Conservation (phyloP, 2,113 vertebrate species). For the Hyaena hyaena region DNA sequence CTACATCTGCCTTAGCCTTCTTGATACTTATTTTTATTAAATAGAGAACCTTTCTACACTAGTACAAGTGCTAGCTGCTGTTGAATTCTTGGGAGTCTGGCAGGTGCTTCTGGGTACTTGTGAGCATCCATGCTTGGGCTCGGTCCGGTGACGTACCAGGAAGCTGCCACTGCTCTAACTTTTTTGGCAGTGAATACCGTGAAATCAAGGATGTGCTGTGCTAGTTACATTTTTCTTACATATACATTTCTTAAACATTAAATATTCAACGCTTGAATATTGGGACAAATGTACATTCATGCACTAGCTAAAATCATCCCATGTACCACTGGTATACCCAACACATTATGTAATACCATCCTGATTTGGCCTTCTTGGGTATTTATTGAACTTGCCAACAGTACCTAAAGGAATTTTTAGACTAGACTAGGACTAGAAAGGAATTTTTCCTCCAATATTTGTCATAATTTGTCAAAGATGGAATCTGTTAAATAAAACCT, state of each 20-base stretch:
- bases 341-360: not conserved
- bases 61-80: not conserved
- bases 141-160: not conserved
- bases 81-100: not conserved
- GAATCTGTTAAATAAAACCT: not conserved
- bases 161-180: not conserved
- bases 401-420: not conserved
- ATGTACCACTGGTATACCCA: not conserved
- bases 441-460: not conserved
- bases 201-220: not conserved
- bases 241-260: not conserved
- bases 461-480: not conserved
- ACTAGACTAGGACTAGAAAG: not conserved
- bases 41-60: not conserved
- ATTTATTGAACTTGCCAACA: not conserved
- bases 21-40: not conserved
- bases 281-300: not conserved
- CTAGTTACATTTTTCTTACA: not conserved
- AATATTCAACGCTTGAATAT: not conserved
- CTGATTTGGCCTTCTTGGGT: not conserved
- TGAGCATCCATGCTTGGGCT: not conserved
- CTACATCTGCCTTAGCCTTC: not conserved
- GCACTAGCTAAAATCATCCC: not conserved
- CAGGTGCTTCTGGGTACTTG: not conserved
- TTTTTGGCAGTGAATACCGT: not conserved